Evolutionary conservation across 2,888 invertebrate genomes (phyloP), one percentile per base, ranked within the genome.

Genomic region (Subacronicta megacephala): DNA sequence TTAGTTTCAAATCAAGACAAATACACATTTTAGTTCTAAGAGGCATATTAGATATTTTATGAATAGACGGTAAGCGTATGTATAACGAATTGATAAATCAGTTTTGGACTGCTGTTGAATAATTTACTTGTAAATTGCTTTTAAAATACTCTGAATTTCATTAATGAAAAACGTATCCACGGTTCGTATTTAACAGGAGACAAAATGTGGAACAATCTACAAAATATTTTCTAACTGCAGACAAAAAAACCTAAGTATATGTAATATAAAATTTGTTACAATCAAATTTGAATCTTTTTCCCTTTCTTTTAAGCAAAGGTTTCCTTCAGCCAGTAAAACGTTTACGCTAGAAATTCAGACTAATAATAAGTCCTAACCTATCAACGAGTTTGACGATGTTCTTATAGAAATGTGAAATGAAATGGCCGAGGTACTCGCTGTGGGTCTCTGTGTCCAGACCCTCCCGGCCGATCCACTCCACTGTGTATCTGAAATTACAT

Each of bases 381-480:
- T 99, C 99, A 0, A 99, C 98, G 12, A 99, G 95, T 80, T 98
- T 98, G 1, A 97, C 96, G 64, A 99, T 98, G 73, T 98, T 98
- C 83, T 98, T 97, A 88, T 98, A 98, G 92, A 99, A 99, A 84
- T 99, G 98, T 0, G 97, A 96, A 67, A 98, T 98, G 87, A 99
- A 99, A 79, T 98, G 97, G 83, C 98, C 97, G 12, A 99, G 94
- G 83, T 99, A 99, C 83, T 99, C 99, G 53, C 97, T 96, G 81
- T 99, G 99, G 0, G 98, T 98, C 83, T 99, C 98, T 2, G 96
- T 95, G 80, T 99, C 98, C 26, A 99, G 93, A 26, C 99, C 99
- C 84, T 99, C 98, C 44, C 99, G 95, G 0, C 99, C 99, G 40
- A 98, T 98, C 99, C 99, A 99, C 84, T 99, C 99, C 0, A 99